phyloP scores from a whole-genome alignment of 2,797 vertebrate species.

The Danio tinwini region DNA sequence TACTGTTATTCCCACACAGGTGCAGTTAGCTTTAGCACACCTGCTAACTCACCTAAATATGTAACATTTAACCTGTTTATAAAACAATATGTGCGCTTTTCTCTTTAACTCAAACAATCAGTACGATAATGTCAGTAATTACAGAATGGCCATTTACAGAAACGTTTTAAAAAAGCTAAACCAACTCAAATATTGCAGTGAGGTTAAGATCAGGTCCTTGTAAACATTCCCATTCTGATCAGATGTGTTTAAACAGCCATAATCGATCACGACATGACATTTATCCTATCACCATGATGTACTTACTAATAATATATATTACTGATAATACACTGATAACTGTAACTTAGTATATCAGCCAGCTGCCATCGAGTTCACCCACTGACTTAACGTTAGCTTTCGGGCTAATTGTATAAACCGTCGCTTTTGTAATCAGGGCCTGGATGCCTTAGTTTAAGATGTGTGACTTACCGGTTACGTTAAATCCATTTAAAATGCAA shows the following conservation, averaged over 20 bases:
- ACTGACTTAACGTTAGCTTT: conserved; percentile 46
- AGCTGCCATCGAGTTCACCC: conserved; percentile 16
- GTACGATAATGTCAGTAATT: not conserved
- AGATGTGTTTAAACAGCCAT: not conserved
- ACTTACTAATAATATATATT: not conserved
- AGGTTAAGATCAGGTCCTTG: not conserved
- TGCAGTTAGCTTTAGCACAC: conserved; percentile 45
- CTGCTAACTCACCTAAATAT: conserved; percentile 2
- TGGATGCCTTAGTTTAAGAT: not conserved
- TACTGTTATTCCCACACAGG: conserved; percentile 28
- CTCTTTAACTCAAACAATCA: not conserved
- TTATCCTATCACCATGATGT: not conserved
- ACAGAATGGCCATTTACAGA: not conserved
- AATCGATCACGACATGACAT: not conserved
- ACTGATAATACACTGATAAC: not conserved
- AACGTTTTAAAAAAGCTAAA: not conserved
- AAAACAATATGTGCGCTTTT: not conserved
- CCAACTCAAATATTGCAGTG: not conserved
- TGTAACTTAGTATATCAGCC: not conserved
- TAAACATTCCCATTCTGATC: not conserved
- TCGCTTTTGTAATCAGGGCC: not conserved
- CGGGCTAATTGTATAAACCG: conserved; percentile 10
- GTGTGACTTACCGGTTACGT: conserved; percentile 53
- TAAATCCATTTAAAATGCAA: conserved; percentile 64
- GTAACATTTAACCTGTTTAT: not conserved